phyloP scores from a whole-genome alignment of 2,797 vertebrate species.

The Ctenopoma multispine region DNA sequence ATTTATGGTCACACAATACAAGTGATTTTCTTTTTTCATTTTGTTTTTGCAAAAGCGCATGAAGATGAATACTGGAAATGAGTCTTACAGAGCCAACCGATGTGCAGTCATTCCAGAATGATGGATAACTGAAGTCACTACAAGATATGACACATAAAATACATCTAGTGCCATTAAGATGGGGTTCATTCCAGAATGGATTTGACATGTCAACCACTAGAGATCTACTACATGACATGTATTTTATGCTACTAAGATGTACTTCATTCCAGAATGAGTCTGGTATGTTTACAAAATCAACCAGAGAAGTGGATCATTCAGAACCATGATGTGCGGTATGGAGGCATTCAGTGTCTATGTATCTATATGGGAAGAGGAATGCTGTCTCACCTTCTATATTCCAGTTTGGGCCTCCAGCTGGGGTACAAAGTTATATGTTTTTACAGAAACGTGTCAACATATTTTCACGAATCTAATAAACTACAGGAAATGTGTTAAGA shows the following conservation, averaged over 20 bases:
- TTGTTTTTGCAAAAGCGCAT: conserved; percentile 72
- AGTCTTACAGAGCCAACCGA: conserved; percentile 71
- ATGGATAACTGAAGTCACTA: conserved; percentile 57
- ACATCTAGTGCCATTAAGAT: conserved; percentile 59
- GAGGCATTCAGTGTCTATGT: conserved; percentile 77
- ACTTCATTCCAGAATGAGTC: conserved; percentile 79
- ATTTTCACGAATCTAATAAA: conserved; percentile 59
- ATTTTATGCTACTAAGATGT: conserved; percentile 62
- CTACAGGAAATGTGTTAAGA: conserved; percentile 59
- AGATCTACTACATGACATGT: conserved; percentile 77
- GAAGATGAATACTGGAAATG: conserved; percentile 82
- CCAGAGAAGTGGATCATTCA: conserved; percentile 69
- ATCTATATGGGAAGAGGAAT: conserved; percentile 81
- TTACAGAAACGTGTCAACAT: conserved; percentile 79
- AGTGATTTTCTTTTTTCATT: conserved; percentile 35
- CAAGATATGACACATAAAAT: conserved; percentile 50
- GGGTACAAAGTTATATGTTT: conserved; percentile 84
- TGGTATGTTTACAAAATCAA: conserved; percentile 71
- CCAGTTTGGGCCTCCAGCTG: conserved; percentile 90
- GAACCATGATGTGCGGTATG: conserved; percentile 76
- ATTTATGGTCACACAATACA: conserved; percentile 71
- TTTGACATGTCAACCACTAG: conserved; percentile 66
- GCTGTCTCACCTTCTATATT: conserved; percentile 90
- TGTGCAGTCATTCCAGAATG: conserved; percentile 72
- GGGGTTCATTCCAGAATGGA: conserved; percentile 76